A percentile compares a stretch with the other conserved stretches of the same genome.
phyloP scores from a whole-genome alignment of 1,140 invertebrate genomes.

The Caenorhabditis inopinata region DNA sequence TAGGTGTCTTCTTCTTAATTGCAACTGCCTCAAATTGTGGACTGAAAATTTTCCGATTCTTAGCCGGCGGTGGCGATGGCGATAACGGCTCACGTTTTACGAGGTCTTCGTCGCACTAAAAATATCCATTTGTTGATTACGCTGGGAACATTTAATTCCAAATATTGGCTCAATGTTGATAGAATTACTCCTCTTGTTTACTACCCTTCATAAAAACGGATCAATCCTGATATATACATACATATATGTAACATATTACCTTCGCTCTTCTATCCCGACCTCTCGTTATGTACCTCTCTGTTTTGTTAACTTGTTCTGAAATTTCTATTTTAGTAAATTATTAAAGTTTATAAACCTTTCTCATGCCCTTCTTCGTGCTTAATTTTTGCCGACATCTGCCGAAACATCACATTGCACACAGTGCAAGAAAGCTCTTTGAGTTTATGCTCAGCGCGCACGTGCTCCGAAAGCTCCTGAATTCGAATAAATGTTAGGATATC shows the following conservation, averaged over 20 bases:
- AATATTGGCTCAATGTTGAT: neutral
- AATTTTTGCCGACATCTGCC: slow-evolving; percentile 8
- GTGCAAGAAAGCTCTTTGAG: neutral
- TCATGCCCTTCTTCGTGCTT: neutral
- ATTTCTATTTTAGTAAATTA: neutral
- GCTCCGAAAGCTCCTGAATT: slow-evolving; percentile 1
- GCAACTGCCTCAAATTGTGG: neutral
- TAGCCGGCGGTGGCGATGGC: neutral
- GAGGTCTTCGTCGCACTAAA: slow-evolving; percentile 22
- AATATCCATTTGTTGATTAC: slow-evolving; percentile 2
- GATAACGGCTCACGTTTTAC: neutral
- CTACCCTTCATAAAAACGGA: neutral
- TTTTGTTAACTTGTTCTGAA: neutral
- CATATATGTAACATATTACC: neutral
- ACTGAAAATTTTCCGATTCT: neutral
- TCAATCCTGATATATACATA: neutral
- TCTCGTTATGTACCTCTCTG: neutral
- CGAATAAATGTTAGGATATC: slow-evolving; percentile 4
- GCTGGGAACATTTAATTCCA: no score
- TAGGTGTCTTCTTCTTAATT: neutral
- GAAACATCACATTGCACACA: slow-evolving; percentile 15
- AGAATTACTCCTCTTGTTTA: neutral
- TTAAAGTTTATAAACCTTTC: neutral
- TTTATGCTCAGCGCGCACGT: slow-evolving; percentile 16
- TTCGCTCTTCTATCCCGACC: neutral